Evolutionary conservation across 2,888 invertebrate genomes (phyloP), one percentile per base, ranked within the genome.

Genomic region (Drosophila testacea): DNA sequence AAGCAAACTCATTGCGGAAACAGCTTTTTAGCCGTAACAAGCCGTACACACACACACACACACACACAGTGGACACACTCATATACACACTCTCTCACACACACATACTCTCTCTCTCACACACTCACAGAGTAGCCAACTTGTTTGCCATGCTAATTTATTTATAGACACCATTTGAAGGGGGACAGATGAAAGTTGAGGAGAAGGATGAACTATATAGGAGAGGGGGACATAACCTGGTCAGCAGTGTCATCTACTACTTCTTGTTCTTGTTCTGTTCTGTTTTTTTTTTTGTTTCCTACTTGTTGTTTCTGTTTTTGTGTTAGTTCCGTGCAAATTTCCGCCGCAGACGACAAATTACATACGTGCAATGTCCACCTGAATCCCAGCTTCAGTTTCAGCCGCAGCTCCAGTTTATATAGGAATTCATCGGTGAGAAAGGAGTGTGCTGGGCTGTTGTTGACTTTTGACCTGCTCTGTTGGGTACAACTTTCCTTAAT

Each of bases 101-200:
- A 50, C 34, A 22, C 4, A 62, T 47, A 42, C 27, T n/a, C 51
- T 61, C 46, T 63, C 13, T 56, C 7, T 39, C 46, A 44, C 22
- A 47, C 32, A 28, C 16, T 28, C 38, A 32, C 16, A 27, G 63
- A 61, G 70, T 71, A 65, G 72, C 46, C 76, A 79, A 73, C 78
- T 83, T 90, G 82, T 88, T 89, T 85, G 79, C 87, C 71, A 84
- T 86, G 79, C 86, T 89, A 89, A 90, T 90, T 89, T 89, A 89
- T 90, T 89, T 89, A 90, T 88, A 77, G 89, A 87, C 79, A 77
- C 67, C 68, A 81, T 66, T 80, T 78, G 52, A 50, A 22, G 48
- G 51, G 62, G 4, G 13, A 22, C 22, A 13, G 7, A 4, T 34
- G 44, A 6, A 22, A 54, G 11, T 1, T 41, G 30, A 32, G 4